Evolutionary conservation across 2,888 invertebrate genomes (phyloP), one percentile per base, ranked within the genome.

Genomic region (Bombyx huttoni): DNA sequence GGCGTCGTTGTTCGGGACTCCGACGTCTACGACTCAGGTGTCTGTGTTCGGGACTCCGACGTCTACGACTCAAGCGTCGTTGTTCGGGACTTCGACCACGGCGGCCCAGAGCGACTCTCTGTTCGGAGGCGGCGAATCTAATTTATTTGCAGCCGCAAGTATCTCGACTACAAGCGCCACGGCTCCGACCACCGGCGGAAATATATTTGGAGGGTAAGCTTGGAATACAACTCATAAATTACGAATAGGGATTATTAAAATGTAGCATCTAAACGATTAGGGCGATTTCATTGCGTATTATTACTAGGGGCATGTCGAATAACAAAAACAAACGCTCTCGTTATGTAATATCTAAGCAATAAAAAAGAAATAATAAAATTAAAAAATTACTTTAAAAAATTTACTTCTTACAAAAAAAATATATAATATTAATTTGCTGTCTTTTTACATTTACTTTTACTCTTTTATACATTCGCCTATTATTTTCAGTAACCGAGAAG

Each of bases 121-220:
- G 40, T 79, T 83, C 58, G 78, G 81, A 46, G 71, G 75, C 12
- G 69, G 66, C 34, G 78, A 81, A 58, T 56, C 68, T 1, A 83
- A 70, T 61, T 55, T 89, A 58, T 89, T 89, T 60, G 83, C 85
- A 1, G 68, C 82, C 0, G 84, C 85, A 12, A 86, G 77, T 59
- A 89, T 89, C 61, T 86, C 88, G 0, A 81, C 87, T 0, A 83
- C 83, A 0, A 81, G 65, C 49, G 77, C 83, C 0, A 65, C 79
- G 0, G 64, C 78, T 7, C 74, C 65, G 1, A 75, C 67, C 47
- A 74, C 76, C 7, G 82, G 82, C 49, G 85, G 68, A 60, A 78
- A 85, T 57, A 87, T 88, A 61, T 83, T 82, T 24, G 72, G 75
- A 59, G 71, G 79, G 86, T 85, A 67, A 72, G 58, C 49, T 48